A percentile compares a stretch with the other conserved stretches of the same genome.
Conservation (phyloP, 2,113 vertebrate genomes). For the Corvus moneduloides region DNA sequence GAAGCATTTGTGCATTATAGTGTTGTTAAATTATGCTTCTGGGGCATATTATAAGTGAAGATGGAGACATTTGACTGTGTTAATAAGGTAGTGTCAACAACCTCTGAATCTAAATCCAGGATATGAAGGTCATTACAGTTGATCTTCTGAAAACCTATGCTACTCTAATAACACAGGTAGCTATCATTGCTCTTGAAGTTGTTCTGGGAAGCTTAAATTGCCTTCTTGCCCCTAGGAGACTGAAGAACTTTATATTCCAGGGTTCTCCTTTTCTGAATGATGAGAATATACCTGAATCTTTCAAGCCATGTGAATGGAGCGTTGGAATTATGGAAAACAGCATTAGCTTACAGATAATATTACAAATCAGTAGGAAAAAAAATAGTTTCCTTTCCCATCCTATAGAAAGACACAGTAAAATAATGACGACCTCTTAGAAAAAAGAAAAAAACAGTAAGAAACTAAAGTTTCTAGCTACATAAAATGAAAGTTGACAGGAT, state of each 20-base stretch:
- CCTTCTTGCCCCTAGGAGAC: neutral
- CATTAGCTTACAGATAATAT: neutral
- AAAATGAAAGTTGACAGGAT: neutral
- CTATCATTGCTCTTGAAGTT: neutral
- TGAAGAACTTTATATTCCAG: neutral
- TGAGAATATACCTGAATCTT: neutral
- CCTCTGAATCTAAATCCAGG: neutral
- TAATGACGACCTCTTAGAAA: neutral
- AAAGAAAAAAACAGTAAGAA: neutral
- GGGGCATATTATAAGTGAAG: neutral
- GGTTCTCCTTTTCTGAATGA: neutral
- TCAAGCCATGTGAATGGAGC: neutral
- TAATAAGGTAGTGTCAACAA: neutral
- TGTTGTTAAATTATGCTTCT: neutral
- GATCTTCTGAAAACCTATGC: neutral
- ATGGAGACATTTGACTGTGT: neutral
- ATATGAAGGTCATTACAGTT: neutral
- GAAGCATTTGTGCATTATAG: neutral
- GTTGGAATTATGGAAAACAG: neutral
- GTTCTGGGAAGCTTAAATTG: neutral
- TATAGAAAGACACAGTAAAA: neutral
- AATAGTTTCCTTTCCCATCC: neutral
- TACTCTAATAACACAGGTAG: neutral
- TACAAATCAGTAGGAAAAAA: neutral
- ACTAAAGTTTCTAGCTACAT: neutral